These are phyloP conservation scores for Metalampra italica DNA, from an alignment of 2,888 invertebrate species.

Conservation along the genomic window DNA sequence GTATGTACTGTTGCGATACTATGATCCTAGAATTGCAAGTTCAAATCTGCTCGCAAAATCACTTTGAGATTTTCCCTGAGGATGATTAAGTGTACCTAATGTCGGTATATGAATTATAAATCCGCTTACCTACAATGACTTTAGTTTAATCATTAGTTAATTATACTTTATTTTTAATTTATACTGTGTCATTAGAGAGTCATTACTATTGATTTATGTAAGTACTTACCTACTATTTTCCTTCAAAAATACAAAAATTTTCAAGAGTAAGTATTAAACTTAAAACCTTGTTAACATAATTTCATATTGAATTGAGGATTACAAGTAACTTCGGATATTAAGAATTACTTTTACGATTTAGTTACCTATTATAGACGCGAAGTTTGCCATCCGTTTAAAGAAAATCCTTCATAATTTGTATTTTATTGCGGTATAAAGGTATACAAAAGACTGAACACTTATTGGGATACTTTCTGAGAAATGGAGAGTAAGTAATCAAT, in stretches of 20 bases:
- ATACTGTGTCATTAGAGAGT: too few species aligned
- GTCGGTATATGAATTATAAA: too few species aligned
- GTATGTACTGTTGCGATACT: too few species aligned
- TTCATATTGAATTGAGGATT: constrained; percentile 19
- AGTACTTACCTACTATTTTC: not conserved
- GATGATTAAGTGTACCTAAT: too few species aligned
- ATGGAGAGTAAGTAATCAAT: too few species aligned
- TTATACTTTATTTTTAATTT: not conserved
- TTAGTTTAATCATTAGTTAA: not conserved
- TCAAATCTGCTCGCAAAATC: too few species aligned
- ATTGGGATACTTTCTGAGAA: not conserved
- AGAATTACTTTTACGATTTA: constrained; percentile 22
- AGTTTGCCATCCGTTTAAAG: constrained; percentile 13
- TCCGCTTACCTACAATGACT: too few species aligned
- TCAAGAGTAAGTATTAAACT: constrained; percentile 7
- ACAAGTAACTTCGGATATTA: constrained; percentile 24
- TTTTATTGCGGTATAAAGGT: constrained; percentile 15
- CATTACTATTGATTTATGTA: not conserved
- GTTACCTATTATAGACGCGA: constrained; percentile 10
- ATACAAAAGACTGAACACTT: constrained; percentile 3
- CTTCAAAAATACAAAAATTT: not conserved
- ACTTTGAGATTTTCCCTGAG: too few species aligned
- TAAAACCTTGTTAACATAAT: constrained; percentile 16
- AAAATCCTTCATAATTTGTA: constrained; percentile 17
- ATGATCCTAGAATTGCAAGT: too few species aligned